Conservation (phyloP, 2,797 vertebrate species). For the Typhlichthys eigenmanni region DNA sequence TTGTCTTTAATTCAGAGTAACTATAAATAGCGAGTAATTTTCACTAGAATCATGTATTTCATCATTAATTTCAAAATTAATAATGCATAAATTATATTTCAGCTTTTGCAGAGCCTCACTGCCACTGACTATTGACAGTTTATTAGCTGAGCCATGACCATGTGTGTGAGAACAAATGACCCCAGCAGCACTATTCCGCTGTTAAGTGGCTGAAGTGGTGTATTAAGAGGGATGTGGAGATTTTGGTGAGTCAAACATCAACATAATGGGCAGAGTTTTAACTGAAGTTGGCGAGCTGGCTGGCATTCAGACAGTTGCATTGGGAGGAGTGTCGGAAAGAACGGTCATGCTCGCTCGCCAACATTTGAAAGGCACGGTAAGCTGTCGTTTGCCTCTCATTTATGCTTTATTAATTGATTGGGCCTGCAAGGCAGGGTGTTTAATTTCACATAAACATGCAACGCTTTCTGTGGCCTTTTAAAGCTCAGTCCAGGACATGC, state of each 20-base stretch:
- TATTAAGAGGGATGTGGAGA: constrained; percentile 28
- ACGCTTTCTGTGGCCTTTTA: constrained; percentile 37
- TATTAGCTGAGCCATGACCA: no score
- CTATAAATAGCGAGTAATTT: no score
- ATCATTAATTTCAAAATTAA: no score
- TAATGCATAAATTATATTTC: no score
- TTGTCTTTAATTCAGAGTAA: no score
- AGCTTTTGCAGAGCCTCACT: no score
- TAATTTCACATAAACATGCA: constrained; percentile 47
- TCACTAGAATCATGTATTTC: no score
- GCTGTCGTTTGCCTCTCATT: constrained; percentile 46
- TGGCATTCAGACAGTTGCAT: constrained; percentile 30
- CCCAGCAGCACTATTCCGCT: background rate
- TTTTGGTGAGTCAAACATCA: constrained; percentile 50
- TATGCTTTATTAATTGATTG: constrained; percentile 51
- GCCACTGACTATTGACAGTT: no score
- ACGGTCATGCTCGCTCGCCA: constrained; percentile 42
- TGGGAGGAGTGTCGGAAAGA: constrained; percentile 44
- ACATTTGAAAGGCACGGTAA: constrained; percentile 33
- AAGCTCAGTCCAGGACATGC: constrained; percentile 27
- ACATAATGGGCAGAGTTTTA: constrained; percentile 39
- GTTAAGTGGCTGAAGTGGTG: constrained; percentile 3
- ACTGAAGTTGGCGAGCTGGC: constrained; percentile 40
- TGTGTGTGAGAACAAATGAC: background rate
- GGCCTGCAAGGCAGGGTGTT: constrained; percentile 34